These are phyloP conservation scores for Aplochiton taeniatus DNA, from an alignment of 2,797 vertebrate species.

Conservation along the genomic window DNA sequence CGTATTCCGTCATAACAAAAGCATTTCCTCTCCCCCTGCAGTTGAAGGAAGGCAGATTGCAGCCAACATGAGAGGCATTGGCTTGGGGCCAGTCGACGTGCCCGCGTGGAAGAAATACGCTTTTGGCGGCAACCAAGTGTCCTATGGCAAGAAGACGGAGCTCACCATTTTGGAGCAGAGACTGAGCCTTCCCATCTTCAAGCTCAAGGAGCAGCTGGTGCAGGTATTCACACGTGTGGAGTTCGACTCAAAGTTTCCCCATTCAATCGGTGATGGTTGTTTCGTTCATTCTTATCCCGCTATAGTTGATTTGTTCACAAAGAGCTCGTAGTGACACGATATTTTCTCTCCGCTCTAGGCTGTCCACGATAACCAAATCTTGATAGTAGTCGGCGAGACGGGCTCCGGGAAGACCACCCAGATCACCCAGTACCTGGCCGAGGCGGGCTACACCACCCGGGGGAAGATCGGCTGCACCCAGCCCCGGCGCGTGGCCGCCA, in stretches of 20 bases:
- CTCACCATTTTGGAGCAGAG: conserved; percentile 97
- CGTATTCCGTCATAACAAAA: background rate
- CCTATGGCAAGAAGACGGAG: conserved; percentile 93
- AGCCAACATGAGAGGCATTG: conserved; percentile 97
- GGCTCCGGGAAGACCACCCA: conserved; percentile 98
- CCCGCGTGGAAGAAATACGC: conserved; percentile 99
- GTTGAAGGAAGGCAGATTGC: conserved; percentile 96
- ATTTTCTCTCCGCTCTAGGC: conserved; percentile 73
- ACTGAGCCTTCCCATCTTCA: conserved; percentile 96
- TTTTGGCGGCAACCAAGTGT: conserved; percentile 97
- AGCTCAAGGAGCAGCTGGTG: conserved; percentile 96
- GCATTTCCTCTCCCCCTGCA: conserved; percentile 45
- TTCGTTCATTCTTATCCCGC: background rate
- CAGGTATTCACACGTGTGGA: conserved; percentile 65
- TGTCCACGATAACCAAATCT: conserved; percentile 97
- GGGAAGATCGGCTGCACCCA: conserved; percentile 99
- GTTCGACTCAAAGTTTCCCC: background rate
- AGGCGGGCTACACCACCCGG: conserved; percentile 93
- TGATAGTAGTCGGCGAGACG: conserved; percentile 97
- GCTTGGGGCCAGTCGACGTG: conserved; percentile 98
- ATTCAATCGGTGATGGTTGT: background rate
- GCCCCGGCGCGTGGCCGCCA: conserved; percentile 95
- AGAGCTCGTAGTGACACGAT: background rate
- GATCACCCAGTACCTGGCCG: conserved; percentile 97
- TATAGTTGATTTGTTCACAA: too few relatives aligned